Evolutionary conservation across 2,113 vertebrate genomes (phyloP), one percentile per base, ranked within the genome.

Genomic region (Barnardius zonarius): DNA sequence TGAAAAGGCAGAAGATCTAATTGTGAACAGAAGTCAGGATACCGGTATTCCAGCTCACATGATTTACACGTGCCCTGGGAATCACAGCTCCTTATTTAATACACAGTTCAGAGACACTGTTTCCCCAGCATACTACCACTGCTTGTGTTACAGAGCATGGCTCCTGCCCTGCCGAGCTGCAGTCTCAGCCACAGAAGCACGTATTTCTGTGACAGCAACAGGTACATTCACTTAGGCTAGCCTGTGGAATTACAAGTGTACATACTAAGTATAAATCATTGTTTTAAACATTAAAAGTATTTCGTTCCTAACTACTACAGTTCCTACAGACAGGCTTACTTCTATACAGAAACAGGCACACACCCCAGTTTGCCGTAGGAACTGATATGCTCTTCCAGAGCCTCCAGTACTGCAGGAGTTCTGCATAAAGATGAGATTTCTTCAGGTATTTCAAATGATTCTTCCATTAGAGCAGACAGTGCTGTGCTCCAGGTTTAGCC

Each of bases 281-380:
- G 33, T 27, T 76, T 82, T n/a, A n/a, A 78, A 12, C 13, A 9
- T 37, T 39, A 7, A 11, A 43, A 19, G 25, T 10, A 43, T 31
- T 63, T 24, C 17, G 8, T 46, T 89, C 35, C 51, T 84, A 37
- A 25, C 7, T 8, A 31, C 69, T n/a, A 19, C 52, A 43, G 9
- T 11, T 88, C 23, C 49, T 59, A 10, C 51, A 78, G 46, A 41
- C 54, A 51, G 73, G 13, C 31, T 31, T 81, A 14, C 30, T 78
- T 46, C 52, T 54, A 3, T 19, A 41, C 4, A 37, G 69, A 28
- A 39, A 39, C 17, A 43, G 44, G 69, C 54, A 77, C 35, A 11
- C 0, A n/a, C n/a, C 0, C 59, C 30, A 4, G 0, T 37, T 92
- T 39, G 24, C 57, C 51, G 11, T 0, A 0, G 74, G 41, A 52